Conservation (phyloP, 2,113 vertebrate genomes). For the Syngnathus typhle region DNA sequence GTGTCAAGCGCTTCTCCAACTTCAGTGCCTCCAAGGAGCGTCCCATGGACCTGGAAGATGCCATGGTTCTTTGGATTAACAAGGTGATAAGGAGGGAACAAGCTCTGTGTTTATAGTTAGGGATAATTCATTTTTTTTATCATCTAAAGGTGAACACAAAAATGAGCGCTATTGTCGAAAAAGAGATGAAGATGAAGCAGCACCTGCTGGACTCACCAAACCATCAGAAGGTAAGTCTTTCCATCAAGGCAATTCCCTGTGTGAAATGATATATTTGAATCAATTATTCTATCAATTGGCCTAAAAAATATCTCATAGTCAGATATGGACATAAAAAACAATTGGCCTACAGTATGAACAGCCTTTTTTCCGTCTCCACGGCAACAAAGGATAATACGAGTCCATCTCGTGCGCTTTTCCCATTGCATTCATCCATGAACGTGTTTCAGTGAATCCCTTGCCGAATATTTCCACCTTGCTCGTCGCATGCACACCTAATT, state of each 20-base stretch:
- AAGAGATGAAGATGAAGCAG: constrained; percentile 87
- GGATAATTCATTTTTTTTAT: neutral
- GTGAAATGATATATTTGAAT: too few relatives aligned
- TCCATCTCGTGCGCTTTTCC: constrained; percentile 70
- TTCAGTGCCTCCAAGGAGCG: constrained; percentile 93
- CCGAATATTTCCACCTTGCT: neutral
- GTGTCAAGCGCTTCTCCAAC: constrained; percentile 88
- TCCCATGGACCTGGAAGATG: constrained; percentile 92
- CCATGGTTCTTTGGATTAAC: constrained; percentile 98
- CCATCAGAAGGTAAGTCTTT: constrained; percentile 83
- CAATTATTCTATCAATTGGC: too few relatives aligned
- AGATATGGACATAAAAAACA: too few relatives aligned
- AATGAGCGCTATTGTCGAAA: constrained; percentile 90
- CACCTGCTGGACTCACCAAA: constrained; percentile 88
- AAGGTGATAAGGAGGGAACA: constrained; percentile 70
- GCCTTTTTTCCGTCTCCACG: constrained; percentile 30
- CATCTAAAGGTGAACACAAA: constrained; percentile 88
- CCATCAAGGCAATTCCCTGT: neutral
- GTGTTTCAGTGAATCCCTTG: neutral
- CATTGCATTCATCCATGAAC: neutral
- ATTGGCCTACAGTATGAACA: too few relatives aligned
- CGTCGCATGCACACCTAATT: neutral
- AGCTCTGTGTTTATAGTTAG: neutral
- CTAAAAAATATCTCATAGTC: too few relatives aligned
- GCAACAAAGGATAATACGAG: constrained; percentile 32